Evolutionary conservation across 2,888 invertebrate genomes (phyloP), one percentile per base, ranked within the genome.

Genomic region (Fragum fragum): DNA sequence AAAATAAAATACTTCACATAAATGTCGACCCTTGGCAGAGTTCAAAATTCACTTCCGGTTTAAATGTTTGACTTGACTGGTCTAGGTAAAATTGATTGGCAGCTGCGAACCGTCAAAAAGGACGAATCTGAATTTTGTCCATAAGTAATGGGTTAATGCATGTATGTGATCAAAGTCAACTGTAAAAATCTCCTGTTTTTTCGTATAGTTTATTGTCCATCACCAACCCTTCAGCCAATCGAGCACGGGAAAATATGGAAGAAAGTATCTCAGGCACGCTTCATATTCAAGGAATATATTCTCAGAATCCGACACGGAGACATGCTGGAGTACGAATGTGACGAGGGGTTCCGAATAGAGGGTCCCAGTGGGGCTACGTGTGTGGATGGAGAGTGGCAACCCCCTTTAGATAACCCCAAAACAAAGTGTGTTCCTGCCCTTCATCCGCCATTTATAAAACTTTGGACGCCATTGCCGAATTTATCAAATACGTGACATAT

Each of bases 281-380:
- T 99, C 94, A 98, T 98, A 94, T 99, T 99, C 93, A 95, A 98
- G 73, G 97, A 98, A 0, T 99, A 99, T 93, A 98, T 99, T 0
- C 81, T 81, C 9, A 85, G 88, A 29, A 92, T 93, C 32, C 86
- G 87, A n/a, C 94, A 94, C 73, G 93, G 93, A 36, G 90, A 91
- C 63, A 86, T 91, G 26, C 93, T 95, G 76, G 97, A 98, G 97
- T 99, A 98, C 94, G 98, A 98, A 91, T 99, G 99, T 93, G 97
- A 98, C 89, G 97, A 97, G 91, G 98, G 98, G 0, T 98, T 97
- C 92, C 97, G 97, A 0, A 94, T 99, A 32, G 96, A 97, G 29
- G 99, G 99, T 1, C 96, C 96, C 87, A 97, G 98, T 0, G 97
- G 96, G 88, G 98, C 99, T 0, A 99, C 99, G 0, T 99, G 99